phyloP scores from a whole-genome alignment of 2,113 vertebrate genomes.

The Amphilophus citrinellus region DNA sequence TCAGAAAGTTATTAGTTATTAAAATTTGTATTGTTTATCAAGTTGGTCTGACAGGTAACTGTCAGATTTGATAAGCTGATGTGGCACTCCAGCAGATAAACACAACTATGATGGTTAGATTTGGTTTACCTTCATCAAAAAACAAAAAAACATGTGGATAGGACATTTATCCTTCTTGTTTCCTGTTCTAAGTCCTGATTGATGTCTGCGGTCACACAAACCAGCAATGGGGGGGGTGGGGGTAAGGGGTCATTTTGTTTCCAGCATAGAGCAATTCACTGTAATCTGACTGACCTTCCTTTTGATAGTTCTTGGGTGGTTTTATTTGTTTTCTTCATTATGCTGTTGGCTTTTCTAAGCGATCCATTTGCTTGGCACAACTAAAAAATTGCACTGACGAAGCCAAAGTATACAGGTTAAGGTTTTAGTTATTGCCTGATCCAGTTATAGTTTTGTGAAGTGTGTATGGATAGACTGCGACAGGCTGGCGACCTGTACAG shows the following conservation, averaged over 20 bases:
- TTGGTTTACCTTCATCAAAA: background rate
- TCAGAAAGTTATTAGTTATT: background rate
- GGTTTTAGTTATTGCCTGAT: background rate
- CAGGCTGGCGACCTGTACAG: no score
- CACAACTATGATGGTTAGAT: background rate
- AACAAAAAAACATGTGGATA: background rate
- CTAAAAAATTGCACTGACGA: background rate
- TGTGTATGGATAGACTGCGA: background rate
- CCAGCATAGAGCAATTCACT: background rate
- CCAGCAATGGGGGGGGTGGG: no score
- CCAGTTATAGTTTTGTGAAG: background rate
- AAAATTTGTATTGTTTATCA: background rate
- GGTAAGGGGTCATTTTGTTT: background rate
- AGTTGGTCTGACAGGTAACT: background rate
- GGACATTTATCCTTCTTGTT: background rate
- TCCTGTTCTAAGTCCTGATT: background rate
- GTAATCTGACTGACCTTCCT: no score
- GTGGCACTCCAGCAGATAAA: background rate
- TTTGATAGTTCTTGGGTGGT: background rate
- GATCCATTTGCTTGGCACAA: background rate
- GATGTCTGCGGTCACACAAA: background rate
- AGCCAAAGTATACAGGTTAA: background rate
- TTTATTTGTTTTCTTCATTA: background rate
- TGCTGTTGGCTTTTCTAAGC: background rate
- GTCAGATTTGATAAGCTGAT: background rate